phyloP scores from a whole-genome alignment of 2,888 invertebrate genomes.

The Yponomeuta malinellus region DNA sequence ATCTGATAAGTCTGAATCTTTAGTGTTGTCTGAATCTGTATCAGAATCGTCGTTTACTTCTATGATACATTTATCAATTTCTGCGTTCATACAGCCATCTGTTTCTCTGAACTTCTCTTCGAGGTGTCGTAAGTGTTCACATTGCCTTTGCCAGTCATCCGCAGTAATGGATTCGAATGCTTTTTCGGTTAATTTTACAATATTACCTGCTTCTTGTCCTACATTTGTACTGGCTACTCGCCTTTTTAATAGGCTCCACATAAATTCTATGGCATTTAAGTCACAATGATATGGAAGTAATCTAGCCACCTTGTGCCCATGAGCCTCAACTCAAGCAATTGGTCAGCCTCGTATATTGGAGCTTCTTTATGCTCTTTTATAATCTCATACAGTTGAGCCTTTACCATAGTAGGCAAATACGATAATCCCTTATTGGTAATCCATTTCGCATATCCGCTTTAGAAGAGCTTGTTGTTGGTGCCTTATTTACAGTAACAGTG shows the following conservation, averaged over 20 bases:
- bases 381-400: not conserved
- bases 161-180: slow-evolving; percentile 15
- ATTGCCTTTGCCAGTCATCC: slow-evolving; percentile 16
- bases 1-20: too few relatives aligned
- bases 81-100: too few relatives aligned
- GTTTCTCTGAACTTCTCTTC: not conserved
- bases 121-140: slow-evolving; percentile 10
- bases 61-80: too few relatives aligned
- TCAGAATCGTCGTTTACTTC: too few relatives aligned
- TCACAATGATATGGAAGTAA: not conserved
- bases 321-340: not conserved
- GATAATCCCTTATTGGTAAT: not conserved
- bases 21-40: too few relatives aligned
- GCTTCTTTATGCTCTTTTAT: slow-evolving; percentile 1
- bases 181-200: slow-evolving; percentile 14
- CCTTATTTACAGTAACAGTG: too few relatives aligned
- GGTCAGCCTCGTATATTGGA: not conserved
- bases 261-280: not conserved
- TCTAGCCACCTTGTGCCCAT: not conserved
- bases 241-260: slow-evolving; percentile 15
- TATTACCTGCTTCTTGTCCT: not conserved
- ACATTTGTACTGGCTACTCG: slow-evolving; percentile 1
- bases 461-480: too few relatives aligned
- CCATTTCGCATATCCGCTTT: too few relatives aligned
- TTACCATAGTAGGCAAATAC: not conserved